Evolutionary conservation across 1,140 invertebrate species (phyloP).

Genomic region (Watersipora subatra): DNA sequence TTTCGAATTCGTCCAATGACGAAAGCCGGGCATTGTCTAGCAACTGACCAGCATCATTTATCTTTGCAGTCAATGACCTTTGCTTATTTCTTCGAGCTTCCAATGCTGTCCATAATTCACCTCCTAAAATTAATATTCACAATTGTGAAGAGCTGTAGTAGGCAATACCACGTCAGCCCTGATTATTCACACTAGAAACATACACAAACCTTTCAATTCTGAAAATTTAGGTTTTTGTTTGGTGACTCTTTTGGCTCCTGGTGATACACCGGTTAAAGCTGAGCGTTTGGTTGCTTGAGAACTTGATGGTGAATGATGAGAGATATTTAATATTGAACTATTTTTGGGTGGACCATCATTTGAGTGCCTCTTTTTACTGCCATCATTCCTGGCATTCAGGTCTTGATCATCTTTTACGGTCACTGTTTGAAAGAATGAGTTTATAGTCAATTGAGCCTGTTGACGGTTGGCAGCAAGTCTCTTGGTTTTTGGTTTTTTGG

Average conservation of each 20-base stretch:
- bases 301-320: not conserved
- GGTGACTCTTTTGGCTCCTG: not conserved
- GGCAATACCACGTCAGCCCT: not conserved
- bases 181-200: not conserved
- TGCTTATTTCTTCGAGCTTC: not conserved
- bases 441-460: not conserved
- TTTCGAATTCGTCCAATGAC: not conserved
- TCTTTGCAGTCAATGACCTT: not conserved
- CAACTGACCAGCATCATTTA: not conserved
- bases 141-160: not conserved
- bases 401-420: not conserved
- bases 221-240: not conserved
- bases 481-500: not conserved
- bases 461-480: not conserved
- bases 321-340: not conserved
- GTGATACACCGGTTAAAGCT: not conserved
- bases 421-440: not conserved
- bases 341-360: not conserved
- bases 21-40: not conserved
- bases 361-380: not conserved
- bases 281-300: not conserved
- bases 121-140: not conserved
- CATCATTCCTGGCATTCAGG: not conserved
- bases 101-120: not conserved
- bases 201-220: not conserved